Evolutionary conservation across 2,888 invertebrate species (phyloP), one percentile per base, ranked within the genome.

Genomic region (Drosophila bunnanda): DNA sequence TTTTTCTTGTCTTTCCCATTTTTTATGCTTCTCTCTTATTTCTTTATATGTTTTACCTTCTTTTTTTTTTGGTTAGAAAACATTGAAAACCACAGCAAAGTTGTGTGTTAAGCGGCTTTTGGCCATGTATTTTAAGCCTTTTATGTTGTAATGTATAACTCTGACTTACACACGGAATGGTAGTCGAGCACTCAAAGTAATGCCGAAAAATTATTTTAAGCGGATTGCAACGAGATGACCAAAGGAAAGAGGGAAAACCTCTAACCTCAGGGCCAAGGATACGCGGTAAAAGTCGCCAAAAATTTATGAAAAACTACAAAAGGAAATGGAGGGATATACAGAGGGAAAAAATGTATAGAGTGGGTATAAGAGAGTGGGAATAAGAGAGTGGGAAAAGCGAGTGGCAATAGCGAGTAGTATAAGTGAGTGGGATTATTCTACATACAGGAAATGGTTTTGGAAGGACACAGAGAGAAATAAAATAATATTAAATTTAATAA

Each of bases 141-240:
- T 88, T 78, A 82, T 77, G 76, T 64, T 75, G 79, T 76, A 66
- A 78, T 70, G 71, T 69, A 70, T 75, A 69, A 74, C 79, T 76
- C 73, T 52, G 85, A 74, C 76, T 81, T 64, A 58, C 22, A 52
- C 53, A 54, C 30, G 59, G 30, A 56, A 34, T 44, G 56, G 15
- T 50, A 8, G 20, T 25, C 28, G 46, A 36, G 17, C 73, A 76
- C 83, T 82, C 75, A 65, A 77, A 84, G 80, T 85, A 88, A 85
- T 87, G 78, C 88, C 85, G 53, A 85, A 82, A 84, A 85, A 87
- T 85, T 74, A 81, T 87, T 82, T 85, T 85, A 85, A 87, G 85
- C 85, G 82, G 85, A 87, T 87, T 85, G 50, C 50, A n/a, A 32
- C 30, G 34, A 52, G 54, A 25, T 41, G 43, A 22, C 30, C 48